These are phyloP conservation scores for Mystacornis crossleyi DNA, from an alignment of 2,113 vertebrate genomes.

Conservation along the genomic window DNA sequence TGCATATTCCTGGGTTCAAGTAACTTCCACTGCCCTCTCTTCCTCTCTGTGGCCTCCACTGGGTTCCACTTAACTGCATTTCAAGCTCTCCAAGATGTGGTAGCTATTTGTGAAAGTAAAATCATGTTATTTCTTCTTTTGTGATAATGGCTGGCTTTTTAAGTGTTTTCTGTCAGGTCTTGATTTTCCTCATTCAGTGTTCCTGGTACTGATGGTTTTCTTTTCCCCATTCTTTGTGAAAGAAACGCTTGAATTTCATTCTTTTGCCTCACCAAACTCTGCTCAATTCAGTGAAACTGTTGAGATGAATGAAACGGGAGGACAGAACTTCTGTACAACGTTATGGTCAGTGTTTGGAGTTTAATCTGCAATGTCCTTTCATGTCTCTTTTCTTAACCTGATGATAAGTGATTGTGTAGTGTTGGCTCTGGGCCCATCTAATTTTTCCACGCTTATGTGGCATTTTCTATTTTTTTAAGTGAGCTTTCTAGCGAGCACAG, in stretches of 20 bases:
- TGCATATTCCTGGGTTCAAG: neutral
- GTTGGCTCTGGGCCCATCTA: neutral
- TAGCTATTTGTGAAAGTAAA: neutral
- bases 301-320: neutral
- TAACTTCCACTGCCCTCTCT: constrained; percentile 1
- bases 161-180: neutral
- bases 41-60: neutral
- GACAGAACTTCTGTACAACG: neutral
- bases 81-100: neutral
- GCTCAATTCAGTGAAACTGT: neutral
- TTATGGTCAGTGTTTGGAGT: neutral
- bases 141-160: neutral
- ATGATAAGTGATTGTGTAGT: neutral
- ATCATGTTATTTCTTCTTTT: neutral
- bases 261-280: neutral
- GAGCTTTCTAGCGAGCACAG: neutral
- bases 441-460: fast-evolving
- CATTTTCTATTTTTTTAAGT: neutral
- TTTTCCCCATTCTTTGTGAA: neutral
- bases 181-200: neutral
- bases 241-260: neutral
- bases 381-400: neutral
- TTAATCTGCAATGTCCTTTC: neutral
- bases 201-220: neutral
- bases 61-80: constrained; percentile 13